Evolutionary conservation across 2,888 invertebrate genomes (phyloP).

Genomic region (Hedya salicella): DNA sequence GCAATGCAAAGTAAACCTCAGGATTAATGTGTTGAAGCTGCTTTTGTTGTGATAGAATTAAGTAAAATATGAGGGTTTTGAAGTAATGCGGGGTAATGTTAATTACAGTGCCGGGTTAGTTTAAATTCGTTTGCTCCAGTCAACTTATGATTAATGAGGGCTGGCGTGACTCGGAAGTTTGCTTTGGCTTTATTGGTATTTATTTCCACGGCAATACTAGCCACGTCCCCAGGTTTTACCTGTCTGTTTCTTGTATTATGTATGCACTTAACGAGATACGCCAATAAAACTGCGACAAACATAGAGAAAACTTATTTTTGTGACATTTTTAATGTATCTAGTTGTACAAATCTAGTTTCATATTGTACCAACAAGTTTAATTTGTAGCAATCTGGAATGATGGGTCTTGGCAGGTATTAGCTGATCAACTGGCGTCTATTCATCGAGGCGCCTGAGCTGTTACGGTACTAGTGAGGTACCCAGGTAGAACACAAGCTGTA

Average conservation of each 20-base stretch:
- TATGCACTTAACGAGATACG: no score
- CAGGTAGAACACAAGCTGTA: no score
- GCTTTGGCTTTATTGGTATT: constrained; percentile 11
- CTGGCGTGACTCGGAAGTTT: not conserved
- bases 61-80: constrained; percentile 7
- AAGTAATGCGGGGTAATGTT: not conserved
- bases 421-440: no score
- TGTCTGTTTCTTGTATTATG: not conserved
- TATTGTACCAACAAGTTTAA: no score
- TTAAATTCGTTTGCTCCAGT: constrained; percentile 25
- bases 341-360: no score
- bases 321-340: no score
- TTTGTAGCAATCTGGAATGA: no score
- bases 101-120: constrained; percentile 16
- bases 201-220: not conserved
- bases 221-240: not conserved
- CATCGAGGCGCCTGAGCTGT: no score
- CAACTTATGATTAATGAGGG: constrained; percentile 28
- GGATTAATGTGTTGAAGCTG: not conserved
- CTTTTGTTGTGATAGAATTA: not conserved
- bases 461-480: no score
- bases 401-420: no score
- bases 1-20: not conserved
- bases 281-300: no score
- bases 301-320: no score